A percentile compares a stretch with the other conserved stretches of the same genome.
phyloP scores from a whole-genome alignment of 2,113 vertebrate species.

The Nycticebus coucang region DNA sequence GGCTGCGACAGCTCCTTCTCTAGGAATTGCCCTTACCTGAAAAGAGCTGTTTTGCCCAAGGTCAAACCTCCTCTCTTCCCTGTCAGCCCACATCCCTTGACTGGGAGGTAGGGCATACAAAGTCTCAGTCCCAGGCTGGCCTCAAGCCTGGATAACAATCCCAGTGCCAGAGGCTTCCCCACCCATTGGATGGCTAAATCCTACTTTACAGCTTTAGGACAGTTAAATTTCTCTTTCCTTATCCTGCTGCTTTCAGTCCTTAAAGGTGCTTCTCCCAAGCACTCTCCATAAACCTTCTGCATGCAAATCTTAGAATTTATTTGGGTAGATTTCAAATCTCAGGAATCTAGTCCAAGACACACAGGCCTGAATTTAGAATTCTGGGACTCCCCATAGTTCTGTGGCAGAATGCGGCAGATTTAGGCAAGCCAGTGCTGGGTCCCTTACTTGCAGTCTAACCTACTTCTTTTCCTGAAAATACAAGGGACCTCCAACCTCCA shows the following conservation, averaged over 20 bases:
- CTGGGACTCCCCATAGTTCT: neutral
- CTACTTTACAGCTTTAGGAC: neutral
- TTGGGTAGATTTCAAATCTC: too few species aligned
- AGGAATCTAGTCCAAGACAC: neutral
- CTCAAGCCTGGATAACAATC: neutral
- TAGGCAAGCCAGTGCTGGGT: neutral
- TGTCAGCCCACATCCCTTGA: neutral
- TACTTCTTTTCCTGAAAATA: neutral
- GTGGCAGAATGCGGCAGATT: neutral
- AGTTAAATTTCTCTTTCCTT: neutral
- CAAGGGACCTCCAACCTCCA: neutral
- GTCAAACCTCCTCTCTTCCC: neutral
- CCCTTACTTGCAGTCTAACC: neutral
- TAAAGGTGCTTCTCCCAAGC: neutral
- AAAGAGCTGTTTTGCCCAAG: neutral
- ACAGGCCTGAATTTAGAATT: neutral
- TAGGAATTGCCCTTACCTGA: neutral
- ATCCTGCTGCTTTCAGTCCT: neutral
- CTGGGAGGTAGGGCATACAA: neutral
- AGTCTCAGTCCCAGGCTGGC: neutral
- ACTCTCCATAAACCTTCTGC: neutral
- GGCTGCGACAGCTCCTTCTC: neutral
- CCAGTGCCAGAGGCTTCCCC: neutral
- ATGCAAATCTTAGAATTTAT: neutral
- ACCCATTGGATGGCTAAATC: neutral